Evolutionary conservation across 2,797 vertebrate genomes (phyloP), one percentile per base, ranked within the genome.

Genomic region (Hydrocynus forskahlii): DNA sequence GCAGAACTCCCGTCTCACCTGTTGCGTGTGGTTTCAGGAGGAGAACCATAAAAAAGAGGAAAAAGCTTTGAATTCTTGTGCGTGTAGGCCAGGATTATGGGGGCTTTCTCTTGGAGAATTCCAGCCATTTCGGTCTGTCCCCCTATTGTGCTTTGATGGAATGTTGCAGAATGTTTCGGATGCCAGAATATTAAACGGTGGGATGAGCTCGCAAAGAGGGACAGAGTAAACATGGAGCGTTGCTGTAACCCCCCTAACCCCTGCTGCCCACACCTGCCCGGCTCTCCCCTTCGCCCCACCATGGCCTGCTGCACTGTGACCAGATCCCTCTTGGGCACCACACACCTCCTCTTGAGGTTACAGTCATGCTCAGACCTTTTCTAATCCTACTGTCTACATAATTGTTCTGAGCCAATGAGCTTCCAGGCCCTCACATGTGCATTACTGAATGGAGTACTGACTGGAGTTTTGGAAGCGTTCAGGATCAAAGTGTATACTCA

Each of bases 141-240:
- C 86, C 48, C 86, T 72, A 84, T 87, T 78, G 38, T 75, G 78
- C 86, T 91, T 89, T 87, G 80, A 73, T 88, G 90, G 90, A 90
- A 94, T 92, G 94, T 91, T 89, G 84, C 81, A 66, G 89, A 91
- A 94, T 94, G 88, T 91, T 93, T 93, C 89, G 93, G 89, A 94
- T 95, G 92, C 93, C 93, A 66, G 85, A 91, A 92, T 92, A 90
- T 93, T 92, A 91, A 89, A 82, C 91, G 89, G 88, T 89, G 91
- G 88, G 88, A 23, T 94, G 92, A 92, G 87, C 88, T 89, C 54
- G 85, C 90, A 93, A 90, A 92, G 90, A 88, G 86, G 84, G 76
- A 84, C 89, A 88, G 87, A 91, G 91, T 93, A 91, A 91, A 92
- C 92, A 91, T 80, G 82, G 86, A 87, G 86, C 77, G 84, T 88